Percentiles rank a stretch among this genome's conserved stretches.
Evolutionary conservation across 2,797 vertebrate genomes (phyloP).

Genomic region (Parotocinclus haroldoi): DNA sequence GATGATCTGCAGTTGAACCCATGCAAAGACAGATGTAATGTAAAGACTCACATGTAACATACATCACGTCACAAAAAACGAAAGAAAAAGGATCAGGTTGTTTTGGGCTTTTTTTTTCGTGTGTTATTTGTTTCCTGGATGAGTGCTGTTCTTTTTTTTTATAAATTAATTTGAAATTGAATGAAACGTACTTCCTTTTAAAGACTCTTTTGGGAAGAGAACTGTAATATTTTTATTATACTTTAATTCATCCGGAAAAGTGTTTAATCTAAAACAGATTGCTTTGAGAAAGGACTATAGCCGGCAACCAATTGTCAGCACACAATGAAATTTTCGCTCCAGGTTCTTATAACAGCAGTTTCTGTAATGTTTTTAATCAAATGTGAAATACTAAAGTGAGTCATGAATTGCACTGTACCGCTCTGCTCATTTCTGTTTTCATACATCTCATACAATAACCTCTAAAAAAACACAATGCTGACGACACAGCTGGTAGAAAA

Average conservation of each 20-base stretch:
- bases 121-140: constrained; percentile 1
- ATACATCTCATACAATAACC: constrained; percentile 17
- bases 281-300: constrained; percentile 49
- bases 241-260: constrained; percentile 53
- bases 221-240: constrained; percentile 44
- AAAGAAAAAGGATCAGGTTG: constrained; percentile 38
- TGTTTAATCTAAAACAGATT: constrained; percentile 54
- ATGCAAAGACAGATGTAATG: constrained; percentile 28
- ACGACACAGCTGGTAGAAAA: constrained; percentile 19
- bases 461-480: constrained; percentile 23
- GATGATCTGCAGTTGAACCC: constrained; percentile 19
- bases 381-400: constrained; percentile 48
- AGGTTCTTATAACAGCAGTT: constrained; percentile 46
- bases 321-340: constrained; percentile 51
- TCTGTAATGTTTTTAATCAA: constrained; percentile 51
- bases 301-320: constrained; percentile 50
- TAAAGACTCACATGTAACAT: constrained; percentile 17
- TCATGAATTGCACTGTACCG: constrained; percentile 34
- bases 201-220: constrained; percentile 41
- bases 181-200: constrained; percentile 42
- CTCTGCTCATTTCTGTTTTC: constrained; percentile 37
- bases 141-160: constrained; percentile 16
- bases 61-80: constrained; percentile 36
- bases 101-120: too few relatives aligned
- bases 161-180: constrained; percentile 45